Evolutionary conservation across 2,797 vertebrate species (phyloP), one percentile per base, ranked within the genome.

Genomic region (Siniperca undulata): DNA sequence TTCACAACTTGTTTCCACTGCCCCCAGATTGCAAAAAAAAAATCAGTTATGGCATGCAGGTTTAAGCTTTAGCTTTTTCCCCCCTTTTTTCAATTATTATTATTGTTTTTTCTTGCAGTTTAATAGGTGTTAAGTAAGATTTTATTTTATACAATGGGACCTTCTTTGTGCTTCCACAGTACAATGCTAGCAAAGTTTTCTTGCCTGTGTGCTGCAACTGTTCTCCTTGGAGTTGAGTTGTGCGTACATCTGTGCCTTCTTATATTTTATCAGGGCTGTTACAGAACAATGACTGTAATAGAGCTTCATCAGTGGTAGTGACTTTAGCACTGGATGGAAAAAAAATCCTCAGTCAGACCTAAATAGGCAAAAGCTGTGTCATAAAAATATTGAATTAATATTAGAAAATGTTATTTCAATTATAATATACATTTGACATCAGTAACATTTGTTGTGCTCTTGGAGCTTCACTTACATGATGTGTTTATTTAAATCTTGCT

Each of bases 231-330:
- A 36, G 36, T 36, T 8, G 42, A 65, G 34, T 42, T 72, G 17
- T 72, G 27, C 0, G 0, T 24, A 38, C 46, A 61, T 62, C 56
- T 5, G 5, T 24, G 40, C 14, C 17, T 20, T 69, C 30, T 59
- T 56, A 50, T 55, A 79, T 73, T 30, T 68, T n/a, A 34, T 70
- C 59, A 59, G 56, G 8, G 40, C 65, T 56, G 72, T 42, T 74
- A 5, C 6, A 13, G 36, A 68, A 58, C 50, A 48, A 30, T 52
- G 16, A 64, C 27, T 58, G 62, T 60, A 7, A 11, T 36, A 27
- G 20, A 53, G 27, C 30, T 30, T 55, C 30, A 77, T 14, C 14
- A 50, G 30, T 36, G 59, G 20, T 55, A 16, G 19, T 34, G 30
- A 64, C 38, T 7, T 52, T 11, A 42, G 24, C 12, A n/a, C 8